Conservation (phyloP, 2,113 vertebrate species). For the Vulpes ferrilata region DNA sequence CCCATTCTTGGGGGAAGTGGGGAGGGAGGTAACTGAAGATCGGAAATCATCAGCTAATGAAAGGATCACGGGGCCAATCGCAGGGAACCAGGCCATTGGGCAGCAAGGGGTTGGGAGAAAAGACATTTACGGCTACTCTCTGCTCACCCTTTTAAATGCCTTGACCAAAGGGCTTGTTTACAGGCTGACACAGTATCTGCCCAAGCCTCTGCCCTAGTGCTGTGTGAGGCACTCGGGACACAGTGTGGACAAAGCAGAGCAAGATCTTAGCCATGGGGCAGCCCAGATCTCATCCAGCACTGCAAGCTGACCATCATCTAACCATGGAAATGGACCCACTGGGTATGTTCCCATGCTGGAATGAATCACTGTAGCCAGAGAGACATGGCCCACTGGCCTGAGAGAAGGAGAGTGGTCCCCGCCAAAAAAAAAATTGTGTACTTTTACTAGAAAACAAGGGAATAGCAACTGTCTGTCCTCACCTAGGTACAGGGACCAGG, state of each 20-base stretch:
- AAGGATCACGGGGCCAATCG: neutral
- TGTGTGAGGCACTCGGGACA: neutral
- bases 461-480: neutral
- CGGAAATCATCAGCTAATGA: neutral
- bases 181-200: neutral
- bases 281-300: neutral
- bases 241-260: neutral
- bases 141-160: neutral
- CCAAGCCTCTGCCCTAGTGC: neutral
- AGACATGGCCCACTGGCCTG: neutral
- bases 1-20: neutral
- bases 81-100: neutral
- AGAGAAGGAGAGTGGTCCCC: neutral
- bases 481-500: neutral
- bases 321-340: neutral
- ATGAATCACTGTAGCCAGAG: neutral
- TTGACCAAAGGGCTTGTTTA: neutral
- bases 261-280: neutral
- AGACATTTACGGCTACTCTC: neutral
- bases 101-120: neutral
- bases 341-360: neutral
- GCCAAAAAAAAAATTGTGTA: neutral
- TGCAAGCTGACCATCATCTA: neutral
- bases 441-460: neutral
- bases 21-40: neutral